Evolutionary conservation across 2,797 vertebrate genomes (phyloP).

Genomic region (Eurystomus glaucurus): DNA sequence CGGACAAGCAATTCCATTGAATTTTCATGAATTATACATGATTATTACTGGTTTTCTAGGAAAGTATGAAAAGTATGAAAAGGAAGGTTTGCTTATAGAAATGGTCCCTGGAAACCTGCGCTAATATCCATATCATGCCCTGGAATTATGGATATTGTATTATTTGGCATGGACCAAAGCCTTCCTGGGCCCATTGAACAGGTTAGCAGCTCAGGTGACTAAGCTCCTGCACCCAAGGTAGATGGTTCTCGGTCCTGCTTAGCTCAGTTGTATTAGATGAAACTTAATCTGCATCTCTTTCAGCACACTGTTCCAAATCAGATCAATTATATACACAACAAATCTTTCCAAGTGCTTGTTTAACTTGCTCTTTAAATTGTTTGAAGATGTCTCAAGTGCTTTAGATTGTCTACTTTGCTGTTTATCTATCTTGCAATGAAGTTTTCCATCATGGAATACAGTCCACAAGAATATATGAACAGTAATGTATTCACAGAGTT

Average conservation of each 20-base stretch:
- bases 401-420: background rate
- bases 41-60: background rate
- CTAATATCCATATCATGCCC: background rate
- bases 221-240: background rate
- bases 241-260: background rate
- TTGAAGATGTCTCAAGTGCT: background rate
- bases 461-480: background rate
- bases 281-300: background rate
- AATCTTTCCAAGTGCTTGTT: background rate
- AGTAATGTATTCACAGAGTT: background rate
- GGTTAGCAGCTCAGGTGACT: background rate
- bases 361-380: background rate
- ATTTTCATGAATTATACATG: background rate
- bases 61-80: background rate
- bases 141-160: background rate
- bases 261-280: background rate
- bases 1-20: background rate
- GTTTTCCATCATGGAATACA: background rate
- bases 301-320: background rate
- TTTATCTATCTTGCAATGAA: background rate
- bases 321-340: background rate
- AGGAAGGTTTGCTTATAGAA: background rate
- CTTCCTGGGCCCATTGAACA: background rate
- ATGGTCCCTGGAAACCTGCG: background rate
- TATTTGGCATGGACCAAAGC: background rate